Base-by-base conservation (phyloP, 2,797 vertebrate species). In the Melanotaenia parkinsoni region DNA sequence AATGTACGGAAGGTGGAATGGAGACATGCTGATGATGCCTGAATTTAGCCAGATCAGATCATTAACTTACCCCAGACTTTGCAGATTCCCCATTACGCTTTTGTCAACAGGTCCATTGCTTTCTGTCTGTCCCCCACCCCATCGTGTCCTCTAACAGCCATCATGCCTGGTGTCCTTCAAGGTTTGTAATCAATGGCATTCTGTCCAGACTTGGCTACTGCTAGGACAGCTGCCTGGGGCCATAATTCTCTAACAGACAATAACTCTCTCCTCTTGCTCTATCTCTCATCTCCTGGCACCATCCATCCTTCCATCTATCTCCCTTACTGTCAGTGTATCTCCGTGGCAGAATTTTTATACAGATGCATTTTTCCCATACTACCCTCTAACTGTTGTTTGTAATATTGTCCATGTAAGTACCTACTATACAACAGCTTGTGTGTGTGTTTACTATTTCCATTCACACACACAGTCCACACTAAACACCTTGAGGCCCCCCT, bases 171-270 rank as follows among this genome's bases (percentile, higher is more conserved):
- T 81, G 89, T 87, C 89, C 92, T 92, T 93, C 88, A 88, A 87
- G 85, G 80, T 63, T 62, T 75, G 74, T 88, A 91, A 93, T 93
- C 92, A 79, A 89, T 91, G 86, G 73, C 81, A 87, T 67, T 83
- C 80, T 84, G 87, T 87, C 66, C 82, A 82, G 80, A 81, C 85
- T 74, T 76, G 84, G 88, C 80, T 63, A 72, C 80, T 64, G 84
- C 86, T 70, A 78, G 77, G 81, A 86, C 77, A 72, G 86, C 70
- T 3, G 84, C 91, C 90, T 28, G 43, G 76, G 85, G 84, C 79
- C 74, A 85, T 91, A 89, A 92, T 87, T 92, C 88, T 90, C 80
- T 75, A 82, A 90, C 75, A 89, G 88, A 92, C 88, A 89, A 90
- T 92, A 91, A 91, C 76, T 90, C 89, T 89, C 82, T 60, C 45